Base-by-base conservation (phyloP, 1,140 invertebrate species). In the Drosophila jambulina region DNA sequence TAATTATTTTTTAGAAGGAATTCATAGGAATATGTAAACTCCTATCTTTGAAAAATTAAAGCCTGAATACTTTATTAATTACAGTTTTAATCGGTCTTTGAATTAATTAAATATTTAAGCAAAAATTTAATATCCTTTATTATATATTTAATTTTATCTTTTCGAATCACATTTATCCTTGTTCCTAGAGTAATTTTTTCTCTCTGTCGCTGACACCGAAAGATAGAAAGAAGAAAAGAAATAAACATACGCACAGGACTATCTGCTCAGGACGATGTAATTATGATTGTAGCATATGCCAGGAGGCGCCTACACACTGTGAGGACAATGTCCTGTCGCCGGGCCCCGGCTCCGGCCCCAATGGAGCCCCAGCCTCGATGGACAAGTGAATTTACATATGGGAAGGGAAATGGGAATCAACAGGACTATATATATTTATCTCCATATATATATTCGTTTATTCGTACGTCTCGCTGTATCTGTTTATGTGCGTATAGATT, bases 281-380 rank as follows among this genome's bases (percentile, higher is more conserved):
- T 80, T 88, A 84, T 75, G 77, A 88, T 83, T 83, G 60, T 53
- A 67, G 77, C 80, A 87, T 83, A 87, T 80, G 77, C 61, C 62
- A 48, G 53, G 48, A 74, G 82, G 68, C 75, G 80, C 70, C 80
- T 58, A 36, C 53, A 69, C 65, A 65, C 57, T 49, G 67, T 29
- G 67, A 70, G 67, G 67, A 70, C 67, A 70, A 27, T 70, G 67
- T 68, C 67, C 67, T 68, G 29, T 56, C 38, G 38, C 53, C 53
- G 13, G 51, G 12, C 13, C 27, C n/a, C 6, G 49, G 48, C 27
- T 23, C 46, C 10, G 38, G 17, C 46, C 38, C 38, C 63, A 38
- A 65, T 34, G 36, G 61, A 53, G 0, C 7, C 29, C 27, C 58
- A 19, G 23, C 38, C 23, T 59, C 38, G 25, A 70, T 57, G 68